Evolutionary conservation across 2,888 invertebrate genomes (phyloP).

Genomic region (Aphodius granarius): DNA sequence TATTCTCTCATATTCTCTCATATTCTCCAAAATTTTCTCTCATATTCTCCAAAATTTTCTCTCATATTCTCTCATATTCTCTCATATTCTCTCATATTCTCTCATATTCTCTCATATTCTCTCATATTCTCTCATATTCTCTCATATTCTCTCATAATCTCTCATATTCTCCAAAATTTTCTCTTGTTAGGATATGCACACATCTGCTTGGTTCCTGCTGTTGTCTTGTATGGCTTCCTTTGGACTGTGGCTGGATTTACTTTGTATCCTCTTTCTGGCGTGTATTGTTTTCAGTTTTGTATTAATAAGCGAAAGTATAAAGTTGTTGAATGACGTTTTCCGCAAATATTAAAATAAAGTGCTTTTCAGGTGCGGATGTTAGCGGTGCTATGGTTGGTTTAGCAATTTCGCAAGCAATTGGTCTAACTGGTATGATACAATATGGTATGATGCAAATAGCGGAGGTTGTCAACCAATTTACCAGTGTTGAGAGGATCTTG

Average conservation of each 20-base stretch:
- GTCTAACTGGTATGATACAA: constrained; percentile 76
- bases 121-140: no score
- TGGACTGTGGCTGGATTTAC: constrained; percentile 66
- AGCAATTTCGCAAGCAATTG: constrained; percentile 68
- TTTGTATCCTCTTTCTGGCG: constrained; percentile 62
- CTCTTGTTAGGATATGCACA: constrained; percentile 58
- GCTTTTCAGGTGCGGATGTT: constrained; percentile 37
- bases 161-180: no score
- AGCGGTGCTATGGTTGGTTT: constrained; percentile 66
- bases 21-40: background rate
- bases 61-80: no score
- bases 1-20: no score
- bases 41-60: no score
- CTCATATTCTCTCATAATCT: no score
- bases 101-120: no score
- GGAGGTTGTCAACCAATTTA: constrained; percentile 71
- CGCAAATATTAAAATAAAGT: background rate
- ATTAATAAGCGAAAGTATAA: constrained; percentile 56
- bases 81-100: no score
- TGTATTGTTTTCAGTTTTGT: constrained; percentile 66
- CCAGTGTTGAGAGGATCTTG: constrained; percentile 74
- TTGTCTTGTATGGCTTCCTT: constrained; percentile 66
- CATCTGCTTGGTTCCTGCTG: constrained; percentile 64
- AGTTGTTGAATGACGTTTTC: background rate
- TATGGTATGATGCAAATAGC: constrained; percentile 76